Conservation (phyloP, 2,888 invertebrate species). For the Sylvicola cinctus region DNA sequence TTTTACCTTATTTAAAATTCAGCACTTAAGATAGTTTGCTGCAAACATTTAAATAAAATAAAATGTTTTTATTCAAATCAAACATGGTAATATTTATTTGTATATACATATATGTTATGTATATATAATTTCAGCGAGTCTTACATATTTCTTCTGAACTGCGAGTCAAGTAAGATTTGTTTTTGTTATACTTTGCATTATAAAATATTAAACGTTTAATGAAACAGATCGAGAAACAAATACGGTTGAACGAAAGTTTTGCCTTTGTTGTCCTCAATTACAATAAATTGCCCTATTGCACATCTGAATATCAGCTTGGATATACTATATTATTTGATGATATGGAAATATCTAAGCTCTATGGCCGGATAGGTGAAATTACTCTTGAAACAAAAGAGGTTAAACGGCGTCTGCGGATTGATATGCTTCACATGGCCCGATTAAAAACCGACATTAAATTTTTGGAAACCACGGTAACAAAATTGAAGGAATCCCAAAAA, state of each 20-base stretch:
- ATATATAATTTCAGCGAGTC: too few relatives aligned
- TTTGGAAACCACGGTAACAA: slow-evolving; percentile 37
- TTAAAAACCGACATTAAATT: slow-evolving; percentile 47
- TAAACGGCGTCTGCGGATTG: slow-evolving; percentile 36
- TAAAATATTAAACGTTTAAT: too few relatives aligned
- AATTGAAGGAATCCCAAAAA: slow-evolving; percentile 31
- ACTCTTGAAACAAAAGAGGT: slow-evolving; percentile 42
- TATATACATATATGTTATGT: too few relatives aligned
- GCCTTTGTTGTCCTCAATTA: slow-evolving; percentile 44
- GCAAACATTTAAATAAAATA: too few relatives aligned
- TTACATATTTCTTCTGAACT: too few relatives aligned
- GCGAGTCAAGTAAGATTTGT: too few relatives aligned
- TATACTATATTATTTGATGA: slow-evolving; percentile 43
- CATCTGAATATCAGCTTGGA: slow-evolving; percentile 26
- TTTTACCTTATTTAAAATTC: too few relatives aligned
- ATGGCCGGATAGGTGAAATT: slow-evolving; percentile 39
- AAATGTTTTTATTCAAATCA: too few relatives aligned
- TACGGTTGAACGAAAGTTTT: slow-evolving; percentile 55
- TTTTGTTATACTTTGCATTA: too few relatives aligned
- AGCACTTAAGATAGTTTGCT: too few relatives aligned
- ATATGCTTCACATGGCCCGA: slow-evolving; percentile 42
- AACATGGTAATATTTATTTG: too few relatives aligned
- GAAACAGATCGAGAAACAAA: slow-evolving; percentile 56
- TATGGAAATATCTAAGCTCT: slow-evolving; percentile 31
- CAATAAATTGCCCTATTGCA: slow-evolving; percentile 41